phyloP scores from a whole-genome alignment of 2,888 invertebrate species.

The Acronicta aceris region DNA sequence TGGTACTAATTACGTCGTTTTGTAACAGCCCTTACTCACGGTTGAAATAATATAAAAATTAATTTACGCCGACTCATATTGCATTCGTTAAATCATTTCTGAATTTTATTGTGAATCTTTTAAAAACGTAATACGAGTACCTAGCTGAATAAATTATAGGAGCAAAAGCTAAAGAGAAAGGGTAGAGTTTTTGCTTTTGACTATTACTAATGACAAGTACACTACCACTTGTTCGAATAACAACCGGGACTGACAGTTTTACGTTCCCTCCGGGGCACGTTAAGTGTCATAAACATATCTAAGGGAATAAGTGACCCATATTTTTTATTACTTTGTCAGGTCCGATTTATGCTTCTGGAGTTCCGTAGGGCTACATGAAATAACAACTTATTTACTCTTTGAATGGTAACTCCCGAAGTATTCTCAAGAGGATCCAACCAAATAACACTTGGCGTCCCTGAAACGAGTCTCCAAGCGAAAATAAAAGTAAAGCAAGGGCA shows the following conservation, averaged over 20 bases:
- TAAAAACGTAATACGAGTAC: no score
- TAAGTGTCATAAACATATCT: not conserved
- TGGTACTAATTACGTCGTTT: slow-evolving; percentile 11
- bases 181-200: not conserved
- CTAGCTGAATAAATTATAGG: no score
- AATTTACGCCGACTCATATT: slow-evolving; percentile 3
- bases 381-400: slow-evolving; percentile 32
- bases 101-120: no score
- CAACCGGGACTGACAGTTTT: no score
- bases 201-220: no score
- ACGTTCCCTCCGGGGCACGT: no score
- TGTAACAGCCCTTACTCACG: not conserved
- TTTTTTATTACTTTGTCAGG: not conserved
- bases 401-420: slow-evolving; percentile 30
- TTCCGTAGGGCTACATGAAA: slow-evolving; percentile 9
- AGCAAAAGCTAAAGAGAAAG: not conserved
- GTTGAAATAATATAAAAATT: slow-evolving; percentile 8
- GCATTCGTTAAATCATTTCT: not conserved
- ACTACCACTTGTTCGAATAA: no score
- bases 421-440: slow-evolving; percentile 26
- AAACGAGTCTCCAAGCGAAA: slow-evolving; percentile 45
- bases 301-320: slow-evolving; percentile 1
- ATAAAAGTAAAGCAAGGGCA: slow-evolving; percentile 45
- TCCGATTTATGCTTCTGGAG: not conserved
- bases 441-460: slow-evolving; percentile 38